Conservation (phyloP, 2,888 invertebrate species). For the Epinotia ramella region DNA sequence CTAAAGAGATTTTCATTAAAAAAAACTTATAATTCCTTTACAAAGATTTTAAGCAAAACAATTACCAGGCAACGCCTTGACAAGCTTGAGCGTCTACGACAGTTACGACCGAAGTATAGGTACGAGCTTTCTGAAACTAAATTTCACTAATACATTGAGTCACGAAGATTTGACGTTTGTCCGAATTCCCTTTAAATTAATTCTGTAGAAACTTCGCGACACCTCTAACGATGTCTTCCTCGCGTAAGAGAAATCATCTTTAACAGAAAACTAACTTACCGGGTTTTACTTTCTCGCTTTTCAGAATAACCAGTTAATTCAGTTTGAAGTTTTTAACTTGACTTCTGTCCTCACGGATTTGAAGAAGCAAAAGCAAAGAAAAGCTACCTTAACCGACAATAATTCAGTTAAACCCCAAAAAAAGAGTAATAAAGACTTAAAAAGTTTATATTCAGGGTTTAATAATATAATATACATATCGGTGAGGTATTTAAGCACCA, state of each 20-base stretch:
- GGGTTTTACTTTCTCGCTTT: constrained; percentile 54
- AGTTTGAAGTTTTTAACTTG: constrained; percentile 47
- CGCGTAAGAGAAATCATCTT: constrained; percentile 61
- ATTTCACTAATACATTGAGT: constrained; percentile 39
- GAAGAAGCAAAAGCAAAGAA: neutral
- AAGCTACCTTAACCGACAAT: neutral
- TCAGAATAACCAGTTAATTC: constrained; percentile 50
- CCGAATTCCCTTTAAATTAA: constrained; percentile 57
- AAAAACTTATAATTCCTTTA: neutral
- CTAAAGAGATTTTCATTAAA: neutral
- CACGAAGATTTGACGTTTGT: constrained; percentile 45
- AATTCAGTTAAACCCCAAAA: neutral
- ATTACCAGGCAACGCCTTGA: constrained; percentile 2
- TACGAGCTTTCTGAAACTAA: constrained; percentile 15
- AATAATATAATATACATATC: neutral
- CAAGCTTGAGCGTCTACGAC: constrained; percentile 17
- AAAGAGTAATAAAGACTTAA: too few relatives aligned
- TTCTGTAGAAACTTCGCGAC: constrained; percentile 64
- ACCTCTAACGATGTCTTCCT: constrained; percentile 68
- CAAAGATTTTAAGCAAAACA: constrained; percentile 5
- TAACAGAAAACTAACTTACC: constrained; percentile 60
- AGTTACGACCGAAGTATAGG: constrained; percentile 7
- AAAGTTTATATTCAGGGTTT: too few relatives aligned
- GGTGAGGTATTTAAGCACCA: neutral
- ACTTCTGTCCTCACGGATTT: neutral